Percentiles rank a stretch among this genome's conserved stretches.
These are phyloP conservation scores for Zaprionus kolodkinae DNA, from an alignment of 1,140 invertebrate genomes.

Conservation along the genomic window DNA sequence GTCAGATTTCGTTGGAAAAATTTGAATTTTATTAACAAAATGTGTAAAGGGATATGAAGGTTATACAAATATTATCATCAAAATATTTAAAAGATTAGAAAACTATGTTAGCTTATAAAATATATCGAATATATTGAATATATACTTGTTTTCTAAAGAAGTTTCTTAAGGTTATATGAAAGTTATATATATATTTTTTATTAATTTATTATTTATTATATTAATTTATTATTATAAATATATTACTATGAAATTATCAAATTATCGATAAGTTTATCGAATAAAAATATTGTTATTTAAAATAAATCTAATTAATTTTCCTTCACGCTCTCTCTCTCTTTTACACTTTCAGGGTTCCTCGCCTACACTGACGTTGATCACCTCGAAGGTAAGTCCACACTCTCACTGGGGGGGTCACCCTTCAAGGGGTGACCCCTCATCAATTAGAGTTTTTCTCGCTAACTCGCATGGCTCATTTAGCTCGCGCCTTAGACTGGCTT, in stretches of 20 bases:
- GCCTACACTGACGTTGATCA: slow-evolving; percentile 88
- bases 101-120: too few species aligned
- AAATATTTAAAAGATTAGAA: too few species aligned
- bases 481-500: background rate
- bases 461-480: slow-evolving; percentile 31
- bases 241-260: too few species aligned
- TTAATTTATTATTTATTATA: too few species aligned
- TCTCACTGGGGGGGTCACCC: too few species aligned
- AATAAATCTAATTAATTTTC: background rate
- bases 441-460: too few species aligned
- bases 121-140: background rate
- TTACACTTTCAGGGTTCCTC: slow-evolving; percentile 87
- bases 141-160: background rate
- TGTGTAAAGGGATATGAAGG: background rate
- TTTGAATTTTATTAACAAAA: background rate
- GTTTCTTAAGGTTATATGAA: too few species aligned
- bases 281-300: background rate
- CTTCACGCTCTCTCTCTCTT: background rate
- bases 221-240: too few species aligned
- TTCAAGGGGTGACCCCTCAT: too few species aligned
- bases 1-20: background rate
- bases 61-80: too few species aligned
- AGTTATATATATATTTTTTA: too few species aligned
- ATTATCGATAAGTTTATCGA: too few species aligned
- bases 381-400: slow-evolving; percentile 87